Conservation (phyloP, 2,888 invertebrate genomes). For the Eilema sororculum region DNA sequence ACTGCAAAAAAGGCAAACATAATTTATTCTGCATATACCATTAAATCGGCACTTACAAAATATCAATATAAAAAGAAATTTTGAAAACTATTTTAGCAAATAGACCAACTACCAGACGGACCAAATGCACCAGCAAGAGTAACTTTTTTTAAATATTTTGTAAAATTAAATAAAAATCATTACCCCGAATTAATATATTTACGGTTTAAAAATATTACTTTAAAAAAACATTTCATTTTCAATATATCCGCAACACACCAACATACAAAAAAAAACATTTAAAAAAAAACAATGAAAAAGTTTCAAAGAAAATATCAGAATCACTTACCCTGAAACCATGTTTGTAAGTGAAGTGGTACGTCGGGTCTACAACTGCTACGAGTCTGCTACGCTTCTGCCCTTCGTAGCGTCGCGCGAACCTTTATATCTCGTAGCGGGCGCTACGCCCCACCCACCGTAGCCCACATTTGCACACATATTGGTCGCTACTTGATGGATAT, state of each 20-base stretch:
- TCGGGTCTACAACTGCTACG: slow-evolving; percentile 51
- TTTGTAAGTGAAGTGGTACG: slow-evolving; percentile 35
- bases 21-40: no score
- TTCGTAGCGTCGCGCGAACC: slow-evolving; percentile 59
- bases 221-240: neutral
- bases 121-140: no score
- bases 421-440: slow-evolving; percentile 69
- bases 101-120: no score
- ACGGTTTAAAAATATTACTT: neutral
- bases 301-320: neutral
- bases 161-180: neutral
- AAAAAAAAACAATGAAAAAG: neutral
- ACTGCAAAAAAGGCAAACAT: no score
- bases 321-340: slow-evolving; percentile 62
- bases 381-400: slow-evolving; percentile 60
- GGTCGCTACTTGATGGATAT: slow-evolving; percentile 52
- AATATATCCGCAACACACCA: neutral
- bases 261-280: neutral
- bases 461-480: slow-evolving; percentile 52
- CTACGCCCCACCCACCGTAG: slow-evolving; percentile 55
- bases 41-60: no score
- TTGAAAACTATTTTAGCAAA: no score
- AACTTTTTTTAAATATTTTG: neutral
- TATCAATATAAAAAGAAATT: no score
- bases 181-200: neutral